Evolutionary conservation across 2,888 invertebrate species (phyloP), one percentile per base, ranked within the genome.

Genomic region (Pharmacophagus antenor): DNA sequence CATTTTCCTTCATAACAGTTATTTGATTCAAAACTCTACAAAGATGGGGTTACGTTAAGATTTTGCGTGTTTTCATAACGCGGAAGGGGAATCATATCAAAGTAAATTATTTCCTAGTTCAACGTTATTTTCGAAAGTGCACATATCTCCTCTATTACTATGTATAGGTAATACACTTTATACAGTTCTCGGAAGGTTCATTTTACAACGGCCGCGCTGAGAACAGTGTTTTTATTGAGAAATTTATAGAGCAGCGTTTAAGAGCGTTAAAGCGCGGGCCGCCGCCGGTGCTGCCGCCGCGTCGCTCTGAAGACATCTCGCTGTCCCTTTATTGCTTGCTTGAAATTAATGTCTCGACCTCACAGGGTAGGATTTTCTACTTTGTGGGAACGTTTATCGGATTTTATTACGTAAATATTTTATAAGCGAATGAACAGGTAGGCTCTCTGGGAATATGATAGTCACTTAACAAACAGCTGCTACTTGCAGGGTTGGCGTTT

Each of bases 261-360:
- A 84, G 79, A 84, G 77, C 81, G 77, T 77, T 79, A 76, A 77
- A 68, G 75, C 63, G 71, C 72, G 69, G 72, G 67, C 67, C 71
- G 67, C 55, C 42, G 18, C 42, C 42, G 42, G 8, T 61, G 58
- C 63, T 59, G 58, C 63, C 68, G 61, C 63, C 65, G 69, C 64
- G 62, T 64, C 70, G 71, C 74, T 75, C 77, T 77, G 80, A 84
- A 84, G 82, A 85, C 82, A 82, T 83, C 82, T 83, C 77, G 77
- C 79, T 83, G 82, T 77, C 82, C 80, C 85, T 88, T 88, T 89
- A 89, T 89, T 89, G 87, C 89, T 85, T 76, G 85, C 80, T 80
- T 82, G 80, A 89, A 88, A 89, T 89, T 89, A 89, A 88, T 89
- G 86, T 85, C 85, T 79, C 84, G 79, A 84, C 84, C 83, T 82